Evolutionary conservation across 2,113 vertebrate genomes (phyloP).

Genomic region (Fulmarus glacialis): DNA sequence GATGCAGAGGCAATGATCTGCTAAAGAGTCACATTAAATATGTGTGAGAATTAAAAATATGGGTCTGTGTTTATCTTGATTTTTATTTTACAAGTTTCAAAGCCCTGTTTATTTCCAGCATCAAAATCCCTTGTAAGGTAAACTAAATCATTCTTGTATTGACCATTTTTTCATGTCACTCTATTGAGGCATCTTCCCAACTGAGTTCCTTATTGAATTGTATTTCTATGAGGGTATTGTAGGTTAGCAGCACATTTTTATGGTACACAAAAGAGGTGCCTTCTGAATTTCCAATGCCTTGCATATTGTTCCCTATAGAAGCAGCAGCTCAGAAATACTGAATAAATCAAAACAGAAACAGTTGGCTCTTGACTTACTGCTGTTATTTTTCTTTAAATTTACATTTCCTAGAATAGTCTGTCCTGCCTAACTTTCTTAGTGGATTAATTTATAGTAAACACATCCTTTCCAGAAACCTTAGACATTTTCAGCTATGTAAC

Average conservation of each 20-base stretch:
- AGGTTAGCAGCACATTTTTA: conserved; percentile 86
- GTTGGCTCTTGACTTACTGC: conserved; percentile 73
- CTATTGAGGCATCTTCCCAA: conserved; percentile 85
- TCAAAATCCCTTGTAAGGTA: conserved; percentile 80
- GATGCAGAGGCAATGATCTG: conserved; percentile 75
- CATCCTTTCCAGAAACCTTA: conserved; percentile 44
- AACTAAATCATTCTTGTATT: conserved; percentile 85
- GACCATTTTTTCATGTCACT: conserved; percentile 79
- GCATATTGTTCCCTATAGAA: conserved; percentile 84
- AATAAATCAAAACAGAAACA: conserved; percentile 87
- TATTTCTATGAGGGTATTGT: conserved; percentile 89
- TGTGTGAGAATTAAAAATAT: conserved; percentile 84
- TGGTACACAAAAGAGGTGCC: conserved; percentile 85
- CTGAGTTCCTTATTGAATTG: conserved; percentile 87
- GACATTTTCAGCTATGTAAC: conserved; percentile 41
- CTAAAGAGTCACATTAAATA: conserved; percentile 76
- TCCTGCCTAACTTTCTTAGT: conserved; percentile 67
- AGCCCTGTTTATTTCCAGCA: conserved; percentile 79
- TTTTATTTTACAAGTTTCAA: conserved; percentile 79
- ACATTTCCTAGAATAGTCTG: conserved; percentile 64
- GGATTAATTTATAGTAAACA: conserved; percentile 70
- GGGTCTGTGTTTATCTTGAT: conserved; percentile 75
- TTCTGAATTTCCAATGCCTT: conserved; percentile 84
- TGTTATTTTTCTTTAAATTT: conserved; percentile 66
- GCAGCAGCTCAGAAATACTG: conserved; percentile 79